phyloP scores from a whole-genome alignment of 1,140 invertebrate species.

The Homalodisca vitripennis region DNA sequence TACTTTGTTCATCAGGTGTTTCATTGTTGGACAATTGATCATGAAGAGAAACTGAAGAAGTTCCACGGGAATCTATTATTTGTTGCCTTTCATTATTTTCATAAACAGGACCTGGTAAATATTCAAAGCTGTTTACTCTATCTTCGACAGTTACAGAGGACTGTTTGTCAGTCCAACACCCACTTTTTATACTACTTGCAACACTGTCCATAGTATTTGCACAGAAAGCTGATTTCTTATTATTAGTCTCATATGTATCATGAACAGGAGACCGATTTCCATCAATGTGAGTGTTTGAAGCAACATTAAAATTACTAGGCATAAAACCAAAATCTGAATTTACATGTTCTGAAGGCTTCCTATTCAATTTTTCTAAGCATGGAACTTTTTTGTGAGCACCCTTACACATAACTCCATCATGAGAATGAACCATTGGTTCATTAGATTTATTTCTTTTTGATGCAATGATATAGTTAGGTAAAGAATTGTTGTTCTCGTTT shows the following conservation, averaged over 20 bases:
- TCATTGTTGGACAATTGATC: conserved; percentile 14
- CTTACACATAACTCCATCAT: conserved; percentile 27
- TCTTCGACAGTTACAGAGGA: conserved; percentile 38
- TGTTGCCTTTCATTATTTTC: conserved; percentile 42
- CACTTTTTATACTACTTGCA: conserved; percentile 28
- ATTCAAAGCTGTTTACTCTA: conserved; percentile 53
- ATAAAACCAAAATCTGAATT: no score
- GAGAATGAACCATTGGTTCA: conserved; percentile 4
- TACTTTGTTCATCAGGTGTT: conserved; percentile 5
- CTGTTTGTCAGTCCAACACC: conserved; percentile 18
- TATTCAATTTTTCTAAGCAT: background rate
- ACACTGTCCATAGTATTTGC: conserved; percentile 34
- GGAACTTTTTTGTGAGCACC: conserved; percentile 25
- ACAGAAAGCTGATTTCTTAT: background rate
- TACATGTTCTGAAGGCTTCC: conserved; percentile 4
- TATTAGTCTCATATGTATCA: no score
- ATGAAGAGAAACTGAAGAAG: conserved; percentile 28
- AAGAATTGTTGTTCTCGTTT: background rate
- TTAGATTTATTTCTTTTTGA: background rate
- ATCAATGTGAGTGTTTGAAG: no score
- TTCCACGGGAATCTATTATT: background rate
- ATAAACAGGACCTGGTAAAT: conserved; percentile 51
- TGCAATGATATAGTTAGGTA: background rate
- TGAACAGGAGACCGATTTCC: no score
- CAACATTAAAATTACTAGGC: no score